These are phyloP conservation scores for Cartodere bifasciata DNA, from an alignment of 2,888 invertebrate species.

Conservation along the genomic window DNA sequence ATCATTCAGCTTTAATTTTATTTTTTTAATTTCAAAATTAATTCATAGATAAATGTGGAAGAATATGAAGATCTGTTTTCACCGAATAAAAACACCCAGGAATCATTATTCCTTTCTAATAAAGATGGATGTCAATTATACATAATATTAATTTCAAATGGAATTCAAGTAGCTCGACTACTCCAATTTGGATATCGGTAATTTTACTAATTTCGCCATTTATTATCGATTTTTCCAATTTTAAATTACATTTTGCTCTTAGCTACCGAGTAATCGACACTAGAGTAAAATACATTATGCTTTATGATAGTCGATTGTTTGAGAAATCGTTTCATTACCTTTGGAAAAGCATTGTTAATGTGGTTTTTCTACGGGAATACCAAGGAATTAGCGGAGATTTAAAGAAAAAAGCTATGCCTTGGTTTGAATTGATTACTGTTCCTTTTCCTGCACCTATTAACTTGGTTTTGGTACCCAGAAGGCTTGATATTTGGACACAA, in stretches of 20 bases:
- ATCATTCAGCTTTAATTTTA: slow-evolving; percentile 3
- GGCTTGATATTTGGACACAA: slow-evolving; percentile 55
- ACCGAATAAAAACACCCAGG: slow-evolving; percentile 46
- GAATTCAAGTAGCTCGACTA: slow-evolving; percentile 51
- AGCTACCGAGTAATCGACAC: slow-evolving; percentile 60
- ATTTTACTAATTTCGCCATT: too few relatives aligned
- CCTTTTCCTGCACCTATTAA: slow-evolving; percentile 55
- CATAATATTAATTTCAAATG: slow-evolving; percentile 59
- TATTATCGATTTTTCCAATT: too few relatives aligned
- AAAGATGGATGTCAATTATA: slow-evolving; percentile 57
- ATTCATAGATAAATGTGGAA: slow-evolving; percentile 41
- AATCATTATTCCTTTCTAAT: slow-evolving; percentile 43
- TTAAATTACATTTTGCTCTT: slow-evolving; percentile 13
- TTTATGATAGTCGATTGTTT: slow-evolving; percentile 58
- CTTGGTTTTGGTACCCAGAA: slow-evolving; percentile 43
- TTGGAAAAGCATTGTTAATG: slow-evolving; percentile 66
- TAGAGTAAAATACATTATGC: slow-evolving; percentile 54
- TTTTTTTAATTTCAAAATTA: slow-evolving; percentile 1
- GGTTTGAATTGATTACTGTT: slow-evolving; percentile 61
- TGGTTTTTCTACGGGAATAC: slow-evolving; percentile 55
- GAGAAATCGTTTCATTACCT: slow-evolving; percentile 51
- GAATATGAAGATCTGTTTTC: slow-evolving; percentile 52
- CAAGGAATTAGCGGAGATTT: slow-evolving; percentile 17
- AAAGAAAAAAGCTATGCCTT: slow-evolving; percentile 34
- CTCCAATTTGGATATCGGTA: slow-evolving; percentile 60